Evolutionary conservation across 2,113 vertebrate genomes (phyloP), one percentile per base, ranked within the genome.

Genomic region (Eleginops maclovinus): DNA sequence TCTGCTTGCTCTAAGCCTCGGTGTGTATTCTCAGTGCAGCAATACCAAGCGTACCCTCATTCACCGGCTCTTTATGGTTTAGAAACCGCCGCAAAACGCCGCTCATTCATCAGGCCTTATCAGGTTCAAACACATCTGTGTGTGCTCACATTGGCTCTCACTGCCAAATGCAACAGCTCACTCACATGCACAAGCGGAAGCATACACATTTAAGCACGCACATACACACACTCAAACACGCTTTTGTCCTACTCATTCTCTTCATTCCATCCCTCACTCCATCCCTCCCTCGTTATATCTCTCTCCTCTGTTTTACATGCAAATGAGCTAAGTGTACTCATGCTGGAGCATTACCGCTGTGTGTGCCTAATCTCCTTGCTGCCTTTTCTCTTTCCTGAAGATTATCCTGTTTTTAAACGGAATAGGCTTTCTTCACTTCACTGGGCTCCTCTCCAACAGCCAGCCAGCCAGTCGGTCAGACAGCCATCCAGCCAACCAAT

Each of bases 41-140:
- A 84, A 82, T 84, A 81, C 77, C 65, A 40, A 80, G 74, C 67
- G 4, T 70, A 84, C 67, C 79, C 88, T 78, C 71, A 72, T 89
- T 91, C 83, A 71, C 76, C 61, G n/a, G 84, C 85, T 89, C 82
- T 89, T 88, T 88, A 86, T 85, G 84, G 71, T 75, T 77, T 65
- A 53, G 81, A 76, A 89, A 85, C 87, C 82, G 83, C 77, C 14
- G 11, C 74, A 88, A 77, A 87, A 81, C 49, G 51, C 75, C 9
- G 73, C 87, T 87, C 87, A 93, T 93, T 93, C 93, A 94, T 91
- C 90, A 76, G 89, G 86, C 80, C 88, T 94, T 94, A 94, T 92
- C 92, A 83, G 90, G 91, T 91, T 89, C 70, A 86, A 93, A 93
- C 92, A 93, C 91, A 92, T 93, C 93, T 87, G 84, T 79, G 87